A percentile compares a stretch with the other conserved stretches of the same genome.
Conservation (phyloP, 2,888 invertebrate species). For the Acleris cristana region DNA sequence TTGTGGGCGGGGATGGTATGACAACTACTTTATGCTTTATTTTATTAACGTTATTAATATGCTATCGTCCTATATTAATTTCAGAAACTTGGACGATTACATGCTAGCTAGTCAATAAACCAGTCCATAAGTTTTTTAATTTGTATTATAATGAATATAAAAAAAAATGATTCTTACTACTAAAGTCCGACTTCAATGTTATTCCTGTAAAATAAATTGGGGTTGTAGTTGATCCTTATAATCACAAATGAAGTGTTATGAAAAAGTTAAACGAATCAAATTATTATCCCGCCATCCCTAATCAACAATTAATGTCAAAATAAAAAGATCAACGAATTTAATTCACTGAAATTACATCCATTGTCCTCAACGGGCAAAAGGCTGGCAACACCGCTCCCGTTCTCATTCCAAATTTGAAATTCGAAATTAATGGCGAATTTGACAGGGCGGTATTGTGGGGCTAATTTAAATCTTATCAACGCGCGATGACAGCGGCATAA, state of each 20-base stretch:
- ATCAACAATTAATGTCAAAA: slow-evolving; percentile 49
- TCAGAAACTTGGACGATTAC: too few relatives aligned
- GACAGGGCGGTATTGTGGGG: slow-evolving; percentile 82
- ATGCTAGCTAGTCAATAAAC: too few relatives aligned
- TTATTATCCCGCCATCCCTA: slow-evolving; percentile 36
- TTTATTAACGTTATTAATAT: slow-evolving; percentile 2
- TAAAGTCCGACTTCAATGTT: too few relatives aligned
- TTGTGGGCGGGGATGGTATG: slow-evolving; percentile 60
- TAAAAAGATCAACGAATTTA: slow-evolving; percentile 55
- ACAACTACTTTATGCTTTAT: slow-evolving; percentile 59
- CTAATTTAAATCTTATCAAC: slow-evolving; percentile 84
- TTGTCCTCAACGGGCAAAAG: slow-evolving; percentile 40
- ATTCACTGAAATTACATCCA: slow-evolving; percentile 60
- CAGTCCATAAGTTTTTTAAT: too few relatives aligned
- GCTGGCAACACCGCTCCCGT: slow-evolving; percentile 70
- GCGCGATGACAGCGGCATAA: slow-evolving; percentile 81
- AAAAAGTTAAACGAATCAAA: slow-evolving; percentile 9
- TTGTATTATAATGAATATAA: too few relatives aligned
- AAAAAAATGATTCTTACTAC: too few relatives aligned
- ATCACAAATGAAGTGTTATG: neutral
- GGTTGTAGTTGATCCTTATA: too few relatives aligned
- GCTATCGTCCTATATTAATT: too few relatives aligned
- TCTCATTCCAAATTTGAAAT: slow-evolving; percentile 75
- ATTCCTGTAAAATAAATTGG: too few relatives aligned
- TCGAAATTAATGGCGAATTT: slow-evolving; percentile 81